These are phyloP conservation scores for Sebastes ruberrimus DNA, from an alignment of 2,797 vertebrate genomes.

Conservation along the genomic window DNA sequence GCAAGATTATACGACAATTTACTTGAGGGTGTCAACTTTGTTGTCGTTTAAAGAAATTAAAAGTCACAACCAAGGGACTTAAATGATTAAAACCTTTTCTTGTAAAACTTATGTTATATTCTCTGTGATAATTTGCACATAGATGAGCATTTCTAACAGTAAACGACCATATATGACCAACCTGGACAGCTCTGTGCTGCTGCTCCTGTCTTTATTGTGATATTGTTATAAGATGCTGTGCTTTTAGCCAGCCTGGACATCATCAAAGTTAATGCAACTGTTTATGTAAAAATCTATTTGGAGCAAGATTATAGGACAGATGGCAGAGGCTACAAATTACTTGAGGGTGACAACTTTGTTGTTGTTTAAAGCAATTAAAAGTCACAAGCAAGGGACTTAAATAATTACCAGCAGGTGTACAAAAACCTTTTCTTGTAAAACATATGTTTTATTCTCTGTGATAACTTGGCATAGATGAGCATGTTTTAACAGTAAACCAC, in stretches of 20 bases:
- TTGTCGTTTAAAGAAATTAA: background rate
- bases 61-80: background rate
- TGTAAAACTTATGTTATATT: background rate
- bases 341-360: background rate
- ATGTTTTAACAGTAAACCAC: background rate
- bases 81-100: background rate
- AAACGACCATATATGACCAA: too few species aligned
- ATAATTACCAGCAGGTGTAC: too few species aligned
- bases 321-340: too few species aligned
- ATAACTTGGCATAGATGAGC: background rate
- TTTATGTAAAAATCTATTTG: too few species aligned
- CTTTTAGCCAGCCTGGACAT: too few species aligned
- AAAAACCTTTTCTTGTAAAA: background rate
- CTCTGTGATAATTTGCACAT: background rate
- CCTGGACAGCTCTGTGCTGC: too few species aligned
- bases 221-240: too few species aligned
- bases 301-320: too few species aligned
- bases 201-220: too few species aligned
- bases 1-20: background rate
- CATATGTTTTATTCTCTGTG: background rate
- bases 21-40: background rate
- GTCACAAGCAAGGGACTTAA: background rate
- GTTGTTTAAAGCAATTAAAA: background rate
- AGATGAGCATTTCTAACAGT: background rate
- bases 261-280: too few species aligned